phyloP scores from a whole-genome alignment of 2,113 vertebrate genomes.

The Limnothrissa miodon region DNA sequence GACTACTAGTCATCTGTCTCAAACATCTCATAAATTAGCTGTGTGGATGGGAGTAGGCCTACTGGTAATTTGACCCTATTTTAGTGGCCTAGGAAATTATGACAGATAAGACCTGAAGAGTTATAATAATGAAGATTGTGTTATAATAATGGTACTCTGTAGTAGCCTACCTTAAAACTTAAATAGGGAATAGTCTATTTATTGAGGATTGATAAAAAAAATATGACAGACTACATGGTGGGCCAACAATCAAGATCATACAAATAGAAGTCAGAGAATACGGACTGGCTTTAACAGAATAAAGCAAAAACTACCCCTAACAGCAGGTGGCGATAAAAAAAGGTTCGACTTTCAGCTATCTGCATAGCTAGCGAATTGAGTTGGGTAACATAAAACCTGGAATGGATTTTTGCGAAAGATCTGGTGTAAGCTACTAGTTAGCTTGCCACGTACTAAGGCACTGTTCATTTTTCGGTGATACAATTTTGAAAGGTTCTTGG shows the following conservation, averaged over 20 bases:
- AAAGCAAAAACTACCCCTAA: conserved; percentile 2
- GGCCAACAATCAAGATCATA: background rate
- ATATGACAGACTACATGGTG: background rate
- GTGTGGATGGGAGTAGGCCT: no score
- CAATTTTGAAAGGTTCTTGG: background rate
- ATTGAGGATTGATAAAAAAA: background rate
- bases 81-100: no score
- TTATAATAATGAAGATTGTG: no score
- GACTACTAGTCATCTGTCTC: no score
- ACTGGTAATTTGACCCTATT: background rate
- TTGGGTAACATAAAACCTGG: background rate
- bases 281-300: no score
- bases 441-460: conserved; percentile 9
- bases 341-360: conserved; percentile 7
- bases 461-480: background rate
- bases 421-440: conserved; percentile 15
- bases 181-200: no score
- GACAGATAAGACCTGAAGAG: background rate
- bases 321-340: conserved; percentile 16
- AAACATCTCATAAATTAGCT: no score
- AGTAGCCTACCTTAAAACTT: no score
- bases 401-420: conserved; percentile 9
- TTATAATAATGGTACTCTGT: no score
- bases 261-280: background rate
- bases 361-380: background rate